These are phyloP conservation scores for Dendrocopos noguchii DNA, from an alignment of 2,113 vertebrate genomes.

Conservation along the genomic window DNA sequence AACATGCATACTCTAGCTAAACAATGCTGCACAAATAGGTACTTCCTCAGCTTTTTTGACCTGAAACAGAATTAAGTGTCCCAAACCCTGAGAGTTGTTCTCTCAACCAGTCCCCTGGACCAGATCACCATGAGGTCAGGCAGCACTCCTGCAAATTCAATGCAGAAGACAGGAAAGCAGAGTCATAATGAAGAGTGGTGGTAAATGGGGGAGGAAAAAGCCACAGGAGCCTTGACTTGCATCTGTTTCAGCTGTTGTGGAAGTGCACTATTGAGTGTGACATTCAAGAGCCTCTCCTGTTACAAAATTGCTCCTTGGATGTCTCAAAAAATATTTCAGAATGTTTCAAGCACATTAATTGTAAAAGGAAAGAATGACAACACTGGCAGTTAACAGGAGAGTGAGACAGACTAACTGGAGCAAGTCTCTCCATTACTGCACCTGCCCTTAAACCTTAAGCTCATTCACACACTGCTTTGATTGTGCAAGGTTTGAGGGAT, in stretches of 20 bases:
- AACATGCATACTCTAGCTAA: background rate
- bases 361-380: background rate
- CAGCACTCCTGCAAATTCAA: background rate
- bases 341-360: background rate
- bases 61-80: background rate
- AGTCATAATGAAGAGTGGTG: background rate
- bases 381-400: background rate
- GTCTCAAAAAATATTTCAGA: background rate
- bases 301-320: background rate
- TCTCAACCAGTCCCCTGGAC: background rate
- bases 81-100: background rate
- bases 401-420: background rate
- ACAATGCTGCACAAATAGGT: background rate
- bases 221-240: background rate
- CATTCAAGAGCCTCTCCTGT: background rate
- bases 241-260: background rate
- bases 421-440: background rate
- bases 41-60: background rate
- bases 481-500: background rate
- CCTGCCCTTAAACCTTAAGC: background rate
- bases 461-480: background rate
- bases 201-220: background rate
- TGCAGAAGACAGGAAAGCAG: background rate
- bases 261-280: background rate
- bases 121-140: background rate